Base-by-base conservation (phyloP, 53 echinoderm and acorn worm genomes). In the Mesocentrotus franciscanus region DNA sequence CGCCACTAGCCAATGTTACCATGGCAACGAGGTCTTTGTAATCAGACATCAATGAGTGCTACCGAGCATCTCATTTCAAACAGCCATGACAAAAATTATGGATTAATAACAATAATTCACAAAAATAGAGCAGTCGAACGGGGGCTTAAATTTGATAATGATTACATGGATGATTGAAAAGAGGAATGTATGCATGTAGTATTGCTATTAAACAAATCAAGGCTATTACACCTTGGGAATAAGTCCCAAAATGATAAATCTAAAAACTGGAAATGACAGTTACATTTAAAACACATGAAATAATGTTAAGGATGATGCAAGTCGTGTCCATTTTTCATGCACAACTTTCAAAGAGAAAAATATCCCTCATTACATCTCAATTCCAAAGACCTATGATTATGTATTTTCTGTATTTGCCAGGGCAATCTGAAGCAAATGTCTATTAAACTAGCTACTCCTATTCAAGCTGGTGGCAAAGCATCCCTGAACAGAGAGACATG, bases 31-130 rank as follows among this genome's bases (percentile, higher is more conserved):
- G 32, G 78, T 13, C 78, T 78, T 34, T 78, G 33, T 78, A 78
- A 78, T 33, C 34, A 34, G 78, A 11, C 14, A 14, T 78, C 17
- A 78, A 14, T 34, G 13, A 34, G 32, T 15, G 34, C n/a, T 78
- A 13, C 15, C 16, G 32, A 34, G 78, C 32, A 32, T 34, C 32
- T 78, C 78, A 34, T 78, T 34, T 34, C 18, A 42, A 81, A 42
- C 13, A 42, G 81, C 81, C 81, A 81, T 81, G 42, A 81, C 42
- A 6, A 81, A 39, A 39, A 81, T 81, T 81, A 81, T 18, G 22
- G 81, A 81, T 42, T 81, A 81, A 81, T 39, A 8, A 81, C 81
- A 81, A 81, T 81, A 36, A 74, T 30, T 74, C 81, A 81, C 81
- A 36, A 20, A 18, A 34, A 81, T 9, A 8, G 39, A 81, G 42